Evolutionary conservation across 2,888 invertebrate genomes (phyloP).

Genomic region (Mimumesa dahlbomi): DNA sequence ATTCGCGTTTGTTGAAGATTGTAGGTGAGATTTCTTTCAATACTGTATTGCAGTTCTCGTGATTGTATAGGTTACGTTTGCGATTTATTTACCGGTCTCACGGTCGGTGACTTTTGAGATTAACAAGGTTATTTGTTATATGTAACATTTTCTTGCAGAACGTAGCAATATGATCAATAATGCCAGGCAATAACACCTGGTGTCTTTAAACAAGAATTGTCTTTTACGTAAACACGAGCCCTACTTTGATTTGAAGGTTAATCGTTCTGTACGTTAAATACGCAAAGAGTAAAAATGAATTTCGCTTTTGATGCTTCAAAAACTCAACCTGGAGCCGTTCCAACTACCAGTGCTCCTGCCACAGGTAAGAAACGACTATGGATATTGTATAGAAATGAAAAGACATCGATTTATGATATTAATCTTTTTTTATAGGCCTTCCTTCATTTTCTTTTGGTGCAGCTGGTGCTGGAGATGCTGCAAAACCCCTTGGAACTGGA

Average conservation of each 20-base stretch:
- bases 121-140: conserved; percentile 6
- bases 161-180: background rate
- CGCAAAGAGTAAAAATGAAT: conserved; percentile 57
- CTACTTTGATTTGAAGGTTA: background rate
- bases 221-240: background rate
- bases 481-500: conserved; percentile 78
- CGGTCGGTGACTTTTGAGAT: background rate
- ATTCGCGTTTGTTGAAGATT: background rate
- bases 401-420: background rate
- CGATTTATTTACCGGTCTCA: background rate
- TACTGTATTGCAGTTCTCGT: background rate
- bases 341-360: conserved; percentile 4
- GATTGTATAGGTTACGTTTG: background rate
- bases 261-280: background rate
- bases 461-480: conserved; percentile 80
- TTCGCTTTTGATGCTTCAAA: conserved; percentile 34
- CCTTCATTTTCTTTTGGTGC: conserved; percentile 59
- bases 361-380: conserved; percentile 38
- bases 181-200: background rate
- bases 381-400: background rate
- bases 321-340: conserved; percentile 9
- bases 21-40: background rate
- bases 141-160: background rate
- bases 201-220: background rate
- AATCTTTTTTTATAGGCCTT: conserved; percentile 17